Base-by-base conservation (phyloP, 1,140 invertebrate genomes). In the Drosophila neocordata region DNA sequence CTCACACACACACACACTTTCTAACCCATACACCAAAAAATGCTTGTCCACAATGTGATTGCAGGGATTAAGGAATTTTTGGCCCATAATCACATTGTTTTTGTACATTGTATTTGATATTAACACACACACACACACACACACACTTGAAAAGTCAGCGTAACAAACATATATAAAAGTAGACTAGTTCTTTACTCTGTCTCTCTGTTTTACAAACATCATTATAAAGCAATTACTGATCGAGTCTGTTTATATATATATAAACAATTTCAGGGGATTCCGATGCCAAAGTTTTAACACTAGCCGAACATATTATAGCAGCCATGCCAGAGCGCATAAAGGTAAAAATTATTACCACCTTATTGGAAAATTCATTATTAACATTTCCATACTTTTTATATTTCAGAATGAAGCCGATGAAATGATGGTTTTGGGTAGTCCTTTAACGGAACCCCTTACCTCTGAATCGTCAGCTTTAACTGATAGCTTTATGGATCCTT, bases 251-350 rank as follows among this genome's bases (percentile, higher is more conserved):
- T 3, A 18, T 18, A 8, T 18, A 4, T 13, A 6, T 44, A 44
- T 44, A n/a, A 13, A 20, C 69, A 61, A 93, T 94, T 95, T 87
- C 93, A 97, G 96, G 96, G 95, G 97, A 98, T 89, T 97, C 98
- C 93, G 96, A 98, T 93, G 95, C 95, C 89, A 95, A 96, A 90
- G 97, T 99, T 79, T 94, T 98, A 75, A 98, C 97, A 60, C 93
- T 99, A 85, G 98, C 98, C 55, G 97, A 99, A 92, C 97, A 99
- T 93, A 99, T 99, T 81, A 99, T 99, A 88, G 98, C 97, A 37
- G 98, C 98, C 7, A 97, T 99, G 94, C 98, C 98, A 61, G 97
- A 99, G 77, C 94, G 97, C 82, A 99, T 99, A 89, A 99, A 99
- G 95, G 96, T 96, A 90, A 83, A 70, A 13, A 11, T 1, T 11